phyloP scores from a whole-genome alignment of 2,113 vertebrate genomes.

The Indri indri region DNA sequence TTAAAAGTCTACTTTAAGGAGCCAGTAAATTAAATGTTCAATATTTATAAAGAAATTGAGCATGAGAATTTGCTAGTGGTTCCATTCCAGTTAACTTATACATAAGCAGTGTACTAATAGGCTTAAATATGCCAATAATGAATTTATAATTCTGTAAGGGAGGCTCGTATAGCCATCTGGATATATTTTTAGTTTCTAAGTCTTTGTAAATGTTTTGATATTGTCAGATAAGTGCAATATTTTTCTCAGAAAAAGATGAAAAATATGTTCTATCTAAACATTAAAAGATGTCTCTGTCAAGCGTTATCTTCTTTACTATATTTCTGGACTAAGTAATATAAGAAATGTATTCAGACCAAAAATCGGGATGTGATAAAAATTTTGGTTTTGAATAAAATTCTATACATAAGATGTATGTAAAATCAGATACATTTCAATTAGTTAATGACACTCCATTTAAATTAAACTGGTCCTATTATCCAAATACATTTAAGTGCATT shows the following conservation, averaged over 20 bases:
- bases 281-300: neutral
- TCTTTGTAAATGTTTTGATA: neutral
- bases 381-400: neutral
- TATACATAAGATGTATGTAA: neutral
- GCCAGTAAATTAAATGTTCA: neutral
- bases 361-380: neutral
- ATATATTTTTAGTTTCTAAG: neutral
- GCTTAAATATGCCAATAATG: neutral
- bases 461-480: neutral
- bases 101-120: neutral
- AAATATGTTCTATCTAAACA: neutral
- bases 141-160: neutral
- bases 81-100: neutral
- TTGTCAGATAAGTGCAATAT: neutral
- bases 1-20: neutral
- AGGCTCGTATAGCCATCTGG: neutral
- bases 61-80: neutral
- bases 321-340: neutral
- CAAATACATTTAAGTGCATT: neutral
- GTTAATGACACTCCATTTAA: neutral
- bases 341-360: neutral
- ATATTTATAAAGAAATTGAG: neutral
- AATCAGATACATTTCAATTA: neutral
- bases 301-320: neutral
- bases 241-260: accelerated